Evolutionary conservation across 2,888 invertebrate species (phyloP), one percentile per base, ranked within the genome.

Genomic region (Zygogramma bicolorata): DNA sequence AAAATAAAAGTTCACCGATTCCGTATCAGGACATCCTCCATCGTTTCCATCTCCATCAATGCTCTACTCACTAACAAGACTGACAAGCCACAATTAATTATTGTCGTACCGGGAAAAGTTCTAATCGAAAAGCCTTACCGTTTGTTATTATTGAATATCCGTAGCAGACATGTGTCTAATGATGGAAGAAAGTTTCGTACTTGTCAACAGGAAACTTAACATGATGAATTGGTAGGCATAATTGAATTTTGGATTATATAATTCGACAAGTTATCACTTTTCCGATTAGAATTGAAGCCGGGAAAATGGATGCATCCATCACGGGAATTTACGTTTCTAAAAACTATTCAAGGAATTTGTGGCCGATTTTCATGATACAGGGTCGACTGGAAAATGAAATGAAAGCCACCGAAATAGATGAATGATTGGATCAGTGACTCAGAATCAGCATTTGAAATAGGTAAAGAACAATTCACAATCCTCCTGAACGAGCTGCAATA

Each of bases 241-340:
- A 79, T 81, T 79, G 80, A 80, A 81, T 78, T 74, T 72, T 76
- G 68, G 75, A 76, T 76, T 78, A 78, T n/a, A n/a, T 78, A 75
- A 75, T 77, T 77, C 76, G 75, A 78, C 75, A 78, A 77, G 68
- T 73, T 73, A 74, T 76, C 74, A 69, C 69, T 69, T 42, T 40
- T 65, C 22, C 65, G 62, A 69, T 65, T 69, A 68, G 66, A 73
- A 68, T 69, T 62, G 66, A 27, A 53, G 29, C 61, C 69, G 57
- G 22, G 58, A 58, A 58, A 69, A 73, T 53, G 15, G 13, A 53
- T 53, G 25, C n/a, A 53, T 53, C 27, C 18, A 27, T 53, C 53
- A 53, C n/a, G 2, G 4, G 25, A 53, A 53, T 53, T 27, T n/a
- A n/a, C 53, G 27, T 53, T 53, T n/a, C 0, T n/a, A 3, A 7